Evolutionary conservation across 2,888 invertebrate genomes (phyloP).

Genomic region (Galerucella pusilla): DNA sequence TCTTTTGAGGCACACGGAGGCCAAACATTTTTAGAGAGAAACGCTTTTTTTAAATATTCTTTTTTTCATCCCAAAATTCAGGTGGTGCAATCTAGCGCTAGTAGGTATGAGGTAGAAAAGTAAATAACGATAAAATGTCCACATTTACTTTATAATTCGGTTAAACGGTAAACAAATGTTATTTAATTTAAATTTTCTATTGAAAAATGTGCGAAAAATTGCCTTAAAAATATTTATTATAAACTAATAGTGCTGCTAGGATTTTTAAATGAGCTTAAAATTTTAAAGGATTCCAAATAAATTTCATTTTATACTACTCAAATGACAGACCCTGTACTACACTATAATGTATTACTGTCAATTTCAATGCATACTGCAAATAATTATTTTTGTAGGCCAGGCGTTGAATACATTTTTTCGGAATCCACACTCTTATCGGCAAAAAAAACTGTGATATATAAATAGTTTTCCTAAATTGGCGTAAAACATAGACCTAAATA

Average conservation of each 20-base stretch:
- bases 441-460: slow-evolving; percentile 17
- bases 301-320: neutral
- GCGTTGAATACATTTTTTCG: neutral
- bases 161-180: neutral
- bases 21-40: neutral
- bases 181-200: slow-evolving; percentile 6
- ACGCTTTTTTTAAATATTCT: neutral
- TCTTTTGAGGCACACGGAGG: slow-evolving; percentile 17
- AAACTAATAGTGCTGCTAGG: neutral
- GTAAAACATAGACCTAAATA: neutral
- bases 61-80: no score
- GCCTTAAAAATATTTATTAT: neutral
- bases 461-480: slow-evolving; percentile 25
- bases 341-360: neutral
- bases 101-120: no score
- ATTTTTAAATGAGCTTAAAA: no score
- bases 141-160: neutral
- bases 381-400: neutral
- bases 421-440: neutral
- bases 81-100: no score
- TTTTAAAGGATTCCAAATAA: neutral
- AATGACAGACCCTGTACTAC: neutral
- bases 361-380: neutral
- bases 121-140: neutral
- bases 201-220: neutral